Evolutionary conservation across 2,113 vertebrate species (phyloP), one percentile per base, ranked within the genome.

Genomic region (Odontophorus gujanensis): DNA sequence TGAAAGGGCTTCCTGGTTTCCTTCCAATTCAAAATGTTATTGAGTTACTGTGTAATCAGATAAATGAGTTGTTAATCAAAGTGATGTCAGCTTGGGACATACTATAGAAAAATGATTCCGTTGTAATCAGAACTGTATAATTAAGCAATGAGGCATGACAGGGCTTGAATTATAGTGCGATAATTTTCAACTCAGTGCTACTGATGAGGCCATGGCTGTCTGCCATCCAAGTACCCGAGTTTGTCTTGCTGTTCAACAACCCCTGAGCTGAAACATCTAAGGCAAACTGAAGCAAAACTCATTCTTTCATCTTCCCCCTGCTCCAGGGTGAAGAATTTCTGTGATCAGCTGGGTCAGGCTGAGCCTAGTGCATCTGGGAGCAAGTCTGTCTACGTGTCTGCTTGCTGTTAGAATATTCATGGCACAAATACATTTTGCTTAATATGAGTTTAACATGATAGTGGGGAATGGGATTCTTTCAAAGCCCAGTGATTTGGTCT

Each of bases 31-130:
- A 96, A 94, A 96, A 90, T 96, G 95, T 96, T 96, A 89, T 91
- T 96, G 90, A 96, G 95, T 96, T 96, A 96, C 95, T 96, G 74
- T 95, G 96, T 93, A 97, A 97, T 96, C 93, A 96, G 92, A 97
- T 96, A 96, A 96, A 97, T 87, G 93, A 96, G 95, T 89, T 96
- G 88, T 96, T 96, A 96, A 96, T 97, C 96, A 96, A 96, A 96
- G 83, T 97, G 96, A 95, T 96, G 96, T 97, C 95, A 97, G 74
- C 90, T 93, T 96, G 90, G 96, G 95, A 95, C 92, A 96, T 96
- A 90, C 81, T 91, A 96, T 95, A 93, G 90, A 96, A 96, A 96
- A 96, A 96, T 95, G 90, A 95, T 93, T 94, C 93, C 43, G 86
- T 94, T 96, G 93, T 96, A 96, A 97, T 97, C 93, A 93, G 89